phyloP scores from a whole-genome alignment of 2,888 invertebrate species.

The Drosophila austrosaltans region DNA sequence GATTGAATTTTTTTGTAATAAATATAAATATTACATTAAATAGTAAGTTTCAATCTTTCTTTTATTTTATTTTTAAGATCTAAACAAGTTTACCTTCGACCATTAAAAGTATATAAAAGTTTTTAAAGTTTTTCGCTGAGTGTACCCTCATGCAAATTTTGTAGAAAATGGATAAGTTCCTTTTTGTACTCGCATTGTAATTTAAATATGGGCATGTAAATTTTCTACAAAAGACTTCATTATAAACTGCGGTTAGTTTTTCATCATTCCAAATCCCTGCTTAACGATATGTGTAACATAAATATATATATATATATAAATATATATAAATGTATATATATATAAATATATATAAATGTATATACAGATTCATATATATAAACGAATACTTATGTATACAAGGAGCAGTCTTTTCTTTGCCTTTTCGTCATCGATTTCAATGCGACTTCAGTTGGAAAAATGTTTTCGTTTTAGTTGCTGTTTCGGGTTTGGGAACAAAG shows the following conservation, averaged over 20 bases:
- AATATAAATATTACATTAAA: no score
- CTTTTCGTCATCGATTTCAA: conserved; percentile 31
- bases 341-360: neutral
- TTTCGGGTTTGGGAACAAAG: conserved; percentile 26
- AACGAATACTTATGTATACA: neutral
- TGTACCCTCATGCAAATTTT: conserved; percentile 2
- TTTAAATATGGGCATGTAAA: conserved; percentile 10
- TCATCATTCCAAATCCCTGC: neutral
- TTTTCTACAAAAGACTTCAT: conserved; percentile 5
- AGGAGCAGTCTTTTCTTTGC: conserved; percentile 6
- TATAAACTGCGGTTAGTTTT: conserved; percentile 16
- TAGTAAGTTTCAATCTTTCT: no score
- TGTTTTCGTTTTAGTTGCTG: conserved; percentile 43
- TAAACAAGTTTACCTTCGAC: no score
- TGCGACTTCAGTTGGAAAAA: conserved; percentile 47
- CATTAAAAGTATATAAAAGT: neutral
- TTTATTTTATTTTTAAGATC: no score
- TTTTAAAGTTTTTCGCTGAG: neutral
- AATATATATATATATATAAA: neutral
- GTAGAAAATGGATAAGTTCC: neutral
- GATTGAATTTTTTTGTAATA: no score
- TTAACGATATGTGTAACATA: conserved; percentile 6
- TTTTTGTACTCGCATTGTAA: neutral
- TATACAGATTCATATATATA: neutral
- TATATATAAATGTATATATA: neutral